These are phyloP conservation scores for Neodiprion lecontei DNA, from an alignment of 1,140 invertebrate genomes.

Conservation along the genomic window DNA sequence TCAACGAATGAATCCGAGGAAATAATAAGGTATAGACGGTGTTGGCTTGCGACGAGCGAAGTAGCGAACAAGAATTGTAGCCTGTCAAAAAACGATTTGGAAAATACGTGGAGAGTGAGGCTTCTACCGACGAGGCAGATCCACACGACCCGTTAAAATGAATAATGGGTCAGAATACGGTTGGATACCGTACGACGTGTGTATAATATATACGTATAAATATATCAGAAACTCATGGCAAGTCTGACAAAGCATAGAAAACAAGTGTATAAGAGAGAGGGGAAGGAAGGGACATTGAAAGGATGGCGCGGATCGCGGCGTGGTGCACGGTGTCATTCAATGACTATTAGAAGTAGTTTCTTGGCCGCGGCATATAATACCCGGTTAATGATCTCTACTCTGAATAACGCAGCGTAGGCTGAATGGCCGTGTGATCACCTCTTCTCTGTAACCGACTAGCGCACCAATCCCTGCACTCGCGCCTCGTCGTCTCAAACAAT, in stretches of 20 bases:
- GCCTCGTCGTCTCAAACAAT: too few species aligned
- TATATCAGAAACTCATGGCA: neutral
- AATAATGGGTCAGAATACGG: neutral
- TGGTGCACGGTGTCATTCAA: slow-evolving; percentile 1
- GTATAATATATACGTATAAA: neutral
- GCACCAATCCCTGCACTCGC: too few species aligned
- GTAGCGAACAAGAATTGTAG: too few species aligned
- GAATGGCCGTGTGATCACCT: slow-evolving; percentile 5
- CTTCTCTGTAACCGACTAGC: neutral
- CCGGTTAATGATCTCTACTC: neutral
- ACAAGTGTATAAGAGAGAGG: neutral
- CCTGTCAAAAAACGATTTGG: too few species aligned
- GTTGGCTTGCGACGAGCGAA: too few species aligned
- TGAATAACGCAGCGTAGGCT: neutral
- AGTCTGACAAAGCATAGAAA: slow-evolving; percentile 5
- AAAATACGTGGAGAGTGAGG: too few species aligned
- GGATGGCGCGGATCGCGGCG: neutral
- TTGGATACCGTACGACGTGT: neutral
- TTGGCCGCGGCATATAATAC: neutral
- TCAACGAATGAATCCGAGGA: too few species aligned
- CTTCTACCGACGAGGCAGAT: too few species aligned
- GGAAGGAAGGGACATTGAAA: neutral
- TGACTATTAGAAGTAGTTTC: slow-evolving; percentile 2
- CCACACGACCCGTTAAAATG: neutral
- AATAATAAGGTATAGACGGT: too few species aligned